These are phyloP conservation scores for Champsocephalus gunnari DNA, from an alignment of 2,797 vertebrate species.

Conservation along the genomic window DNA sequence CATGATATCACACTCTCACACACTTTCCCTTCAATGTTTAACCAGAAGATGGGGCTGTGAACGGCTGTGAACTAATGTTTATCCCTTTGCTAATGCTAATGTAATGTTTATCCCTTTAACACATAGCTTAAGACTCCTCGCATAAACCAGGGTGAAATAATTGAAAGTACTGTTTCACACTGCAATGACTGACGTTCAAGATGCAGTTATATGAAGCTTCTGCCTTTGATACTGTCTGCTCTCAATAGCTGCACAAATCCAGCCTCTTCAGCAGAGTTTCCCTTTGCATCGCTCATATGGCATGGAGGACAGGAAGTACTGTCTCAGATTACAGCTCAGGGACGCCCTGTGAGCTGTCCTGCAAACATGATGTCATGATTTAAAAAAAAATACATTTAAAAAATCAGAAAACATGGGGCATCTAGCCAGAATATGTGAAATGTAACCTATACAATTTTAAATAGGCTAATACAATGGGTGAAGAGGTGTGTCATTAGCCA, in stretches of 20 bases:
- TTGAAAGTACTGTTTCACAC: not conserved
- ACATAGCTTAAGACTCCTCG: not conserved
- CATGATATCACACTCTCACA: constrained; percentile 1
- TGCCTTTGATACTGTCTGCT: not conserved
- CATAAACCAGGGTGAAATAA: not conserved
- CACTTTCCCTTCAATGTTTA: not conserved
- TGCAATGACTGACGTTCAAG: not conserved
- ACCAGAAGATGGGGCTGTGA: constrained; percentile 57
- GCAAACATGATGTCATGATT: constrained; percentile 24
- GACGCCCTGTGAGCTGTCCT: constrained; percentile 4
- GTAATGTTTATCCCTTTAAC: not conserved
- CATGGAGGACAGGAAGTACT: constrained; percentile 36
- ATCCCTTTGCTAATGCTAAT: not conserved
- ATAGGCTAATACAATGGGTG: too few species aligned
- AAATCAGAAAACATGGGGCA: not conserved
- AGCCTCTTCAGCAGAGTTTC: constrained; percentile 36
- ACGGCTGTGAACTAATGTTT: not conserved
- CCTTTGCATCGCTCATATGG: constrained; percentile 19
- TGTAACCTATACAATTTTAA: not conserved
- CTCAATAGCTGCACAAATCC: constrained; percentile 7
- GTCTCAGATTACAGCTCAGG: constrained; percentile 42
- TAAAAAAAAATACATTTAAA: not conserved
- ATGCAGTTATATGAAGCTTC: not conserved
- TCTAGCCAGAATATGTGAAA: not conserved
- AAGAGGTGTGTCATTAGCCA: not conserved